These are phyloP conservation scores for Slavum lentiscoides DNA, from an alignment of 2,888 invertebrate genomes.

Conservation along the genomic window DNA sequence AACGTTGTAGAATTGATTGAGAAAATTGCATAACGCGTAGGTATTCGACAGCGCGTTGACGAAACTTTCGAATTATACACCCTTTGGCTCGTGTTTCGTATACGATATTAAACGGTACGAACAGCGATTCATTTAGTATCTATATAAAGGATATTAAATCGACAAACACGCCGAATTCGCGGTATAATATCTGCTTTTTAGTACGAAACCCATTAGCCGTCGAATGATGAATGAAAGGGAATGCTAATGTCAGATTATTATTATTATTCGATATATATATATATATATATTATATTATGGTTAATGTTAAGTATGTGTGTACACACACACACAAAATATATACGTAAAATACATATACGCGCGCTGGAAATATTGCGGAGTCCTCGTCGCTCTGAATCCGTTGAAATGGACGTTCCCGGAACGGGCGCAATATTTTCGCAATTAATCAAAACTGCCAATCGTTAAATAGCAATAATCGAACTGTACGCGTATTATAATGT, in stretches of 20 bases:
- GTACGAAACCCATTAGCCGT: constrained; percentile 20
- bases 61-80: no score
- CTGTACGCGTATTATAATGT: neutral
- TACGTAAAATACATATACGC: neutral
- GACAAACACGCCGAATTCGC: neutral
- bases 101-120: neutral
- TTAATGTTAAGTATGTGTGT: neutral
- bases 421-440: neutral
- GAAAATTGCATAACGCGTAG: no score
- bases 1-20: no score
- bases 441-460: constrained; percentile 30
- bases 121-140: neutral
- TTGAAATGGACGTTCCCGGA: neutral
- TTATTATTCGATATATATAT: constrained; percentile 17
- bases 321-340: neutral
- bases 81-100: neutral
- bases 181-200: constrained; percentile 1
- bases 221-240: constrained; percentile 28
- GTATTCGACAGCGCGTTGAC: no score
- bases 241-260: constrained; percentile 23
- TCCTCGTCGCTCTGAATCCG: neutral
- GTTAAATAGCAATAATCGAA: constrained; percentile 14
- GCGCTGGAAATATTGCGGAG: neutral
- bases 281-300: neutral
- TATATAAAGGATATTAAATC: neutral